Evolutionary conservation across 2,113 vertebrate species (phyloP).

Genomic region (Mungos mungo): DNA sequence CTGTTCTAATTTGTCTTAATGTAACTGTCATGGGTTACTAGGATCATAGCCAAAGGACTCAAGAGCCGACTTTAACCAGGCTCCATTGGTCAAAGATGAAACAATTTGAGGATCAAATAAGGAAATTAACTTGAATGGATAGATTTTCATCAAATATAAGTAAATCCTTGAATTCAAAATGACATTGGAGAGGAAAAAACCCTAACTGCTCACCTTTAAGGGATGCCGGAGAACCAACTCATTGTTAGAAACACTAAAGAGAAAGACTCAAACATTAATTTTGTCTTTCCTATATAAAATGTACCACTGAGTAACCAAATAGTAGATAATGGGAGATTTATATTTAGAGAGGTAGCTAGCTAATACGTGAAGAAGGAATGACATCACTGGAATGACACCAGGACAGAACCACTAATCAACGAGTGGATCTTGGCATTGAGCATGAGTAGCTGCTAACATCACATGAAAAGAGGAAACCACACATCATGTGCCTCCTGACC

Average conservation of each 20-base stretch:
- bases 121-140: background rate
- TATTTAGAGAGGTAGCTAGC: background rate
- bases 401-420: background rate
- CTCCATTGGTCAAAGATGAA: background rate
- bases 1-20: conserved; percentile 42
- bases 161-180: background rate
- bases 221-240: background rate
- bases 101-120: conserved; percentile 8
- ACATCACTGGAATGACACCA: background rate
- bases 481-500: background rate
- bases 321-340: background rate
- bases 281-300: conserved; percentile 5
- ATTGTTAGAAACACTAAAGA: conserved; percentile 28
- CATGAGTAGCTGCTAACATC: background rate
- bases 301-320: background rate
- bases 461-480: background rate
- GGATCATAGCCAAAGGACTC: background rate
- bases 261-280: conserved; percentile 19
- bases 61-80: conserved; percentile 6
- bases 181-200: background rate
- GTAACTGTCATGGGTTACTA: background rate
- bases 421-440: background rate
- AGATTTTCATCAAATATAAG: conserved; percentile 5
- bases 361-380: background rate
- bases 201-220: background rate